A percentile compares a stretch with the other conserved stretches of the same genome.
Conservation (phyloP, 2,888 invertebrate species). For the Nebria brevicollis region DNA sequence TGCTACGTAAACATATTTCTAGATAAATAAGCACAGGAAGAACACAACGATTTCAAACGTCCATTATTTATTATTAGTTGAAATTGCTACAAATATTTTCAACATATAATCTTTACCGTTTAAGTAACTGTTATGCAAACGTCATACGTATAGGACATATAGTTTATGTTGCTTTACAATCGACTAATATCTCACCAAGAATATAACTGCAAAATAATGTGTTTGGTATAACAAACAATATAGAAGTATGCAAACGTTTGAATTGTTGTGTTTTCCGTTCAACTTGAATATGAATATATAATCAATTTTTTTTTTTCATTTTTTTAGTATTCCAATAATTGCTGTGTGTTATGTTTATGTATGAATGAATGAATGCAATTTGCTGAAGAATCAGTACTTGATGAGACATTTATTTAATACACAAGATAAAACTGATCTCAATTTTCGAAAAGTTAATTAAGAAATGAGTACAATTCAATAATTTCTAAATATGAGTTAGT, state of each 20-base stretch:
- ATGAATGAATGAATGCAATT: slow-evolving; percentile 19
- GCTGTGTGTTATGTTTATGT: slow-evolving; percentile 30
- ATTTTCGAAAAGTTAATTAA: slow-evolving; percentile 13
- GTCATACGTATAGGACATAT: too few species aligned
- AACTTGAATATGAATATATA: slow-evolving; percentile 21
- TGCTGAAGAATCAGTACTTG: not conserved
- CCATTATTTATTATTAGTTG: not conserved
- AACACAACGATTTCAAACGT: not conserved
- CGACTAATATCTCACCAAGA: too few species aligned
- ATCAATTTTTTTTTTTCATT: slow-evolving; percentile 15
- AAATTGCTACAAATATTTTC: not conserved
- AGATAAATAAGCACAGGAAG: not conserved
- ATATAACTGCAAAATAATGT: too few species aligned
- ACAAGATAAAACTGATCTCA: slow-evolving; percentile 26
- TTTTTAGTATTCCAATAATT: slow-evolving; percentile 37
- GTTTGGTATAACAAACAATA: not conserved
- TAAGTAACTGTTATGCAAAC: too few species aligned
- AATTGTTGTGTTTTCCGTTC: slow-evolving; percentile 27
- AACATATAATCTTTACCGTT: not conserved
- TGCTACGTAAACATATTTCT: not conserved
- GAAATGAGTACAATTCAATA: slow-evolving; percentile 25
- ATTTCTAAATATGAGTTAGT: slow-evolving; percentile 10
- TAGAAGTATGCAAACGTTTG: slow-evolving; percentile 20
- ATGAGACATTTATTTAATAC: slow-evolving; percentile 19
- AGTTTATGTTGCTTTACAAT: too few species aligned